phyloP scores from a whole-genome alignment of 2,888 invertebrate species.

The Villa cingulata region DNA sequence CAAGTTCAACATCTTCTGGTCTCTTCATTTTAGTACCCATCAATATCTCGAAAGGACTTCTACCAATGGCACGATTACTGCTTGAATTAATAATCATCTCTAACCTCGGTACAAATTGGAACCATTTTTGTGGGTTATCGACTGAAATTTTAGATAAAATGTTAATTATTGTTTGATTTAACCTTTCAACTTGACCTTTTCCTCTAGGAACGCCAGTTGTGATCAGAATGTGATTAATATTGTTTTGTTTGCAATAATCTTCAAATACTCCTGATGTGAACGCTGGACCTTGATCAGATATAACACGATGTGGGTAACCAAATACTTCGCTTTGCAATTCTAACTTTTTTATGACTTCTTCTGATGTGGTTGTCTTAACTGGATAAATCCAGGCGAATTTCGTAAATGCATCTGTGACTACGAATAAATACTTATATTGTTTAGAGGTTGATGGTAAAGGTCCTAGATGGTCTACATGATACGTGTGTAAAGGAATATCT shows the following conservation, averaged over 20 bases:
- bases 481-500: constrained; percentile 20
- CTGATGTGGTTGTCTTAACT: constrained; percentile 18
- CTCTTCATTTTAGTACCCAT: too few species aligned
- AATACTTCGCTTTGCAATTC: constrained; percentile 20
- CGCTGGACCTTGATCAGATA: constrained; percentile 26
- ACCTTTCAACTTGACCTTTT: too few species aligned
- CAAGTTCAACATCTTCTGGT: too few species aligned
- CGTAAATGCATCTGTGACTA: constrained; percentile 23
- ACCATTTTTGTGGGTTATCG: constrained; percentile 6
- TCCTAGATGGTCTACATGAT: constrained; percentile 25
- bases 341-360: constrained; percentile 23
- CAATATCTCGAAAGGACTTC: too few species aligned
- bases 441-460: constrained; percentile 21
- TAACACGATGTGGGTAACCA: constrained; percentile 26
- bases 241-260: constrained; percentile 23
- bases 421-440: constrained; percentile 24
- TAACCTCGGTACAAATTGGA: not conserved
- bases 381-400: constrained; percentile 28
- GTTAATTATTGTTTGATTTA: too few species aligned
- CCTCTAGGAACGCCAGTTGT: too few species aligned
- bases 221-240: constrained; percentile 21
- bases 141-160: too few species aligned
- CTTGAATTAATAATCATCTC: too few species aligned
- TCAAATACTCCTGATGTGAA: constrained; percentile 26
- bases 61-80: too few species aligned